phyloP scores from a whole-genome alignment of 37 sponge, comb jelly and placozoan genomes.

The Halichondria panicea region DNA sequence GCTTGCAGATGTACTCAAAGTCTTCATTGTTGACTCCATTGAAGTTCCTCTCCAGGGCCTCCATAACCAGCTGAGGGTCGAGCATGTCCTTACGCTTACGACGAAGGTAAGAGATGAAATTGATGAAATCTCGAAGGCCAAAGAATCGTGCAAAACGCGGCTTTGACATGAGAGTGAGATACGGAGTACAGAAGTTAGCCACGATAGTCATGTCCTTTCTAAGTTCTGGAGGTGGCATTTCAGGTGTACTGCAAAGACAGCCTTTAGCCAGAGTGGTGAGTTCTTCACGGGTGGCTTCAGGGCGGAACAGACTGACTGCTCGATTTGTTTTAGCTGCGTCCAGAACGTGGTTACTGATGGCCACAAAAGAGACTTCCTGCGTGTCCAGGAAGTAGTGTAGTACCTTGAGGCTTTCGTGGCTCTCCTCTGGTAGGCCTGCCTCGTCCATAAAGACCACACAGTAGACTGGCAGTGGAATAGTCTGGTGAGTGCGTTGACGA shows the following conservation, averaged over 20 bases:
- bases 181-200: constrained; percentile 48
- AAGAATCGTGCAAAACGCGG: constrained; percentile 47
- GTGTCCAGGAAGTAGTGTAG: constrained; percentile 88
- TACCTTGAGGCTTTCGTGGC: constrained; percentile 91
- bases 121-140: constrained; percentile 89
- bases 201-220: constrained; percentile 43
- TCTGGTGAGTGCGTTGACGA: constrained; percentile 40
- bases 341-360: constrained; percentile 88
- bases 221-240: constrained; percentile 59
- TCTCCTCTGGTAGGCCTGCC: constrained; percentile 91
- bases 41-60: constrained; percentile 92
- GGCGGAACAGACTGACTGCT: constrained; percentile 85
- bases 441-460: constrained; percentile 97
- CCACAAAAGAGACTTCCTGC: constrained; percentile 90
- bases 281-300: constrained; percentile 61
- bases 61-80: constrained; percentile 63
- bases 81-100: constrained; percentile 44
- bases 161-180: constrained; percentile 36
- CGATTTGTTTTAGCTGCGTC: constrained; percentile 96
- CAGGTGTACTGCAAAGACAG: constrained; percentile 51
- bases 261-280: constrained; percentile 65
- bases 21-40: constrained; percentile 57
- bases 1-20: constrained; percentile 56
- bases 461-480: constrained; percentile 49
- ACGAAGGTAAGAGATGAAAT: constrained; percentile 76